Base-by-base conservation (phyloP, 2,797 vertebrate genomes). In the Bryconaethiops microstoma region DNA sequence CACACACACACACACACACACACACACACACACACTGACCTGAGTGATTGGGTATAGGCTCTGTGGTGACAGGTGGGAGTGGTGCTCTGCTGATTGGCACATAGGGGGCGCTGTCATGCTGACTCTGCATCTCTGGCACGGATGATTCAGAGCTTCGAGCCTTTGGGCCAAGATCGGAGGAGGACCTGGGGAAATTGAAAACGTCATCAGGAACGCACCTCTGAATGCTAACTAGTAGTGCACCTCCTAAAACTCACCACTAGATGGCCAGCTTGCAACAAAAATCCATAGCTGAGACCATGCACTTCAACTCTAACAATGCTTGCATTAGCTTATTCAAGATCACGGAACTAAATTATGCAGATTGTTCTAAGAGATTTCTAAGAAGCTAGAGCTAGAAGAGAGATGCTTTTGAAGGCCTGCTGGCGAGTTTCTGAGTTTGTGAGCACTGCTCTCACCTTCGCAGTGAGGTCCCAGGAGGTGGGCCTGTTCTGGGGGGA, bases 41-140 rank as follows among this genome's bases (percentile, higher is more conserved):
- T 99, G 96, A 99, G 96, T 97, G 97, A 92, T 95, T 96, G 89
- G 95, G 92, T 91, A 96, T 90, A 71, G 96, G 93, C 87, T 97
- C 96, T 78, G 95, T 82, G 57, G 95, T 94, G 70, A 95, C 91
- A 72, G 96, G 91, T 77, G 96, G 94, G 88, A 97, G 93, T 0
- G 95, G 92, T 76, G 92, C 92, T 94, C 95, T 95, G 0, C 92
- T 92, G 62, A 94, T 89, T 16, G 94, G 91, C 65, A 92, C 90
- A 81, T 96, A 93, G 71, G 95, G 90, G 89, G 93, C 93, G 82
- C 94, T 95, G 8, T 96, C 95, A 65, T 95, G 95, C 90, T 95
- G 96, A 88, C 90, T 90, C 60, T 94, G 94, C 79, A 97, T 90
- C 83, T 97, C 97, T 25, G 92, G 89, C 76, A 94, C 94, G 55